Conservation (phyloP, 2,113 vertebrate species). For the Labeo rohita region DNA sequence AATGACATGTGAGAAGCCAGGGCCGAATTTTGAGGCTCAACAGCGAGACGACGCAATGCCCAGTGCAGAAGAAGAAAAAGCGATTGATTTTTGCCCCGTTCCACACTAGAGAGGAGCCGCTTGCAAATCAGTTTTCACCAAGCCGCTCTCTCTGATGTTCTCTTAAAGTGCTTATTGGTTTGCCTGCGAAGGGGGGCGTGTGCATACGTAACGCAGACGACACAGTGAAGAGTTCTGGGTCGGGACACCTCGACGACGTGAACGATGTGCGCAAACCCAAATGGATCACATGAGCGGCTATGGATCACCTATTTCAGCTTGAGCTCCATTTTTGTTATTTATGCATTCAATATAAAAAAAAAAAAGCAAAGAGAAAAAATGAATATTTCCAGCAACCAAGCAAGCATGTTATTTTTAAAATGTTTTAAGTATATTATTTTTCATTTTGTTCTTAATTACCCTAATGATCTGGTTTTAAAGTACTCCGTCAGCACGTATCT, state of each 20-base stretch:
- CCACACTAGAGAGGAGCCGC: conserved; percentile 9
- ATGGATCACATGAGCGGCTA: conserved; percentile 66
- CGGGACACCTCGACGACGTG: conserved; percentile 52
- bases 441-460: conserved; percentile 45
- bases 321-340: conserved; percentile 58
- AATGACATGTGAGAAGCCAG: not conserved
- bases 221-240: conserved; percentile 61
- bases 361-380: conserved; percentile 47
- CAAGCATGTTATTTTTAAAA: conserved; percentile 76
- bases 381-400: conserved; percentile 73
- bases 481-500: conserved; percentile 66
- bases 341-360: conserved; percentile 68
- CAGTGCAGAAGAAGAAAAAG: conserved; percentile 5
- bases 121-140: conserved; percentile 1
- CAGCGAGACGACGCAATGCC: conserved; percentile 17
- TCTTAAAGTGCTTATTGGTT: conserved; percentile 78
- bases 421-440: conserved; percentile 51
- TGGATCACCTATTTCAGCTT: conserved; percentile 64
- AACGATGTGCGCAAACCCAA: conserved; percentile 65
- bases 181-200: conserved; percentile 57
- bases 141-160: conserved; percentile 43
- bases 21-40: not conserved
- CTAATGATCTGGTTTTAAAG: conserved; percentile 61
- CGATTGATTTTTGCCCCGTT: not conserved
- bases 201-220: conserved; percentile 63